phyloP scores from a whole-genome alignment of 2,113 vertebrate species.

The Myanophis thanlyinensis region DNA sequence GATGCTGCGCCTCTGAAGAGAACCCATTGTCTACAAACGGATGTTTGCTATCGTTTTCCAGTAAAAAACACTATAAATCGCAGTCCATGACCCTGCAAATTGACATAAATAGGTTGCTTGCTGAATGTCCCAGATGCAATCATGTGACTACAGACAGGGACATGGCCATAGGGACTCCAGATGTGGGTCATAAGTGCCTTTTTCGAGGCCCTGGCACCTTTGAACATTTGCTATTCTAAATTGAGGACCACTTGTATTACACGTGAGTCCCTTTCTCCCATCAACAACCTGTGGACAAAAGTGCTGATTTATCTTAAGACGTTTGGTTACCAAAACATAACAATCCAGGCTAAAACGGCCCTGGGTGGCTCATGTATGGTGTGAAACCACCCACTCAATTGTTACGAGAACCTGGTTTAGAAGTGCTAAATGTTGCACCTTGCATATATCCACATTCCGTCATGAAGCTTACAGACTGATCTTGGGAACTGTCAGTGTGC shows the following conservation, averaged over 20 bases:
- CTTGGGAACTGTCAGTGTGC: background rate
- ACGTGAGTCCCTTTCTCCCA: background rate
- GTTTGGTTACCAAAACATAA: background rate
- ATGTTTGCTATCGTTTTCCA: background rate
- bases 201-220: background rate
- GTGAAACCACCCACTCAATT: background rate
- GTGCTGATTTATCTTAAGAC: background rate
- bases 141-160: background rate
- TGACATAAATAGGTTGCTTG: background rate
- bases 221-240: background rate
- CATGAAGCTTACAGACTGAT: background rate
- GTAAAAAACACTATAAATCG: background rate
- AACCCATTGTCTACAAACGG: background rate
- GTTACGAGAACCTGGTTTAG: background rate
- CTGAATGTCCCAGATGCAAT: background rate
- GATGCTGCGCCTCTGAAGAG: background rate
- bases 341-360: background rate
- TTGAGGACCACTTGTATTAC: background rate
- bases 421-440: background rate
- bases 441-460: background rate
- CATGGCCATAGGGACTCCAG: background rate
- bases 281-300: background rate
- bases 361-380: background rate
- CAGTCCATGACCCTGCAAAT: background rate
- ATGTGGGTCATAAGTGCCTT: background rate